Percentiles rank a stretch among this genome's conserved stretches.
These are phyloP conservation scores for Idaea straminata DNA, from an alignment of 2,888 invertebrate genomes.

Conservation along the genomic window DNA sequence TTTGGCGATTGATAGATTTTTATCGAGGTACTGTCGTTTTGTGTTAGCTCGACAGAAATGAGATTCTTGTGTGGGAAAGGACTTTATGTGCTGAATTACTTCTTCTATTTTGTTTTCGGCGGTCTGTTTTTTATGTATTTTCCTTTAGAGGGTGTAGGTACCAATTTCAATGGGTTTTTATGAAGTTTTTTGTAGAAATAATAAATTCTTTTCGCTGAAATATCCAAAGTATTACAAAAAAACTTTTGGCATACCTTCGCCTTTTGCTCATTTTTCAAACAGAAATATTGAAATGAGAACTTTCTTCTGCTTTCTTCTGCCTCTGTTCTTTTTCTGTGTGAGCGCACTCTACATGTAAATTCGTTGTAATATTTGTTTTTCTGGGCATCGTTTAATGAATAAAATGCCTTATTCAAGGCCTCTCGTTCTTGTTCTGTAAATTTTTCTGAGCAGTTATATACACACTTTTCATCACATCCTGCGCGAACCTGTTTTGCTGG, in stretches of 20 bases:
- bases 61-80: slow-evolving; percentile 20
- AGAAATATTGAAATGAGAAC: no score
- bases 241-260: no score
- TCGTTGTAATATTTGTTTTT: slow-evolving; percentile 19
- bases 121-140: slow-evolving; percentile 17
- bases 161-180: no score
- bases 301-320: no score
- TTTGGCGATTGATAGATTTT: slow-evolving; percentile 13
- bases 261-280: no score
- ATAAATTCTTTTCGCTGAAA: no score
- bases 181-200: no score
- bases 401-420: no score
- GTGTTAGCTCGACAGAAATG: slow-evolving; percentile 14
- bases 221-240: no score
- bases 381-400: slow-evolving; percentile 15
- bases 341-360: no score
- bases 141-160: slow-evolving; percentile 16
- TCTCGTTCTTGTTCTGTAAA: no score
- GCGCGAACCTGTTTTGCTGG: slow-evolving; percentile 9
- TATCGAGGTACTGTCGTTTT: slow-evolving; percentile 17
- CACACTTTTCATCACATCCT: slow-evolving; percentile 18
- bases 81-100: slow-evolving; percentile 21
- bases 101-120: slow-evolving; percentile 16
- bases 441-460: slow-evolving; percentile 14
- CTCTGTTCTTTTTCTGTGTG: no score